Percentiles rank a stretch among this genome's conserved stretches.
phyloP scores from a whole-genome alignment of 2,888 invertebrate species.

The Catocala sponsa region DNA sequence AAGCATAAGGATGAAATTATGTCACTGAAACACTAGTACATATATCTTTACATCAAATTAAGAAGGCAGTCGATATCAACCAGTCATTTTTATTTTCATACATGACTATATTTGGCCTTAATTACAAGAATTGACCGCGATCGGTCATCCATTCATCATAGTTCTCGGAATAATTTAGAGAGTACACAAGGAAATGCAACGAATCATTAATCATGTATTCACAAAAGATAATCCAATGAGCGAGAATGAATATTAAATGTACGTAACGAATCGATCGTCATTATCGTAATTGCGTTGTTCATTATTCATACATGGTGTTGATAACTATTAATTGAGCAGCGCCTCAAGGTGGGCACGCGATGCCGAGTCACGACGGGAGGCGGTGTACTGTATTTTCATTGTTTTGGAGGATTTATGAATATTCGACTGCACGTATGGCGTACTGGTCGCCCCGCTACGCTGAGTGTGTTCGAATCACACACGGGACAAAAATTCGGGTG shows the following conservation, averaged over 20 bases:
- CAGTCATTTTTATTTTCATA: too few species aligned
- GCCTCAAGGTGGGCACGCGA: conserved; percentile 1
- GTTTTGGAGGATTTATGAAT: too few species aligned
- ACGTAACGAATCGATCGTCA: conserved; percentile 9
- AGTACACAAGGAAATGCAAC: conserved; percentile 3
- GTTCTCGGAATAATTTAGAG: neutral
- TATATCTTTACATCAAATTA: too few species aligned
- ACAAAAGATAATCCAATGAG: conserved; percentile 4
- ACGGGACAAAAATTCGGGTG: too few species aligned
- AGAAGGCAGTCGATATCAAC: too few species aligned
- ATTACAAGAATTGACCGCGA: neutral
- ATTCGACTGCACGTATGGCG: too few species aligned
- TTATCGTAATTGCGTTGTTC: conserved; percentile 1
- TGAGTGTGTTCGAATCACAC: too few species aligned
- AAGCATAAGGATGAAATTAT: too few species aligned
- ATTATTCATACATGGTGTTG: neutral
- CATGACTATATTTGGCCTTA: neutral
- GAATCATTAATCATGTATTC: conserved; percentile 11
- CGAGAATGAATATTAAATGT: neutral
- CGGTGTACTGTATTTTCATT: too few species aligned
- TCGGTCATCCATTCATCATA: neutral
- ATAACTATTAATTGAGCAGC: conserved; percentile 7
- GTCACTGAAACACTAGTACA: too few species aligned
- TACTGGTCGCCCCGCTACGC: too few species aligned
- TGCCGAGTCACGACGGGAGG: conserved; percentile 1